These are phyloP conservation scores for Lottia gigantea DNA, from an alignment of 2,888 invertebrate genomes.

Conservation along the genomic window DNA sequence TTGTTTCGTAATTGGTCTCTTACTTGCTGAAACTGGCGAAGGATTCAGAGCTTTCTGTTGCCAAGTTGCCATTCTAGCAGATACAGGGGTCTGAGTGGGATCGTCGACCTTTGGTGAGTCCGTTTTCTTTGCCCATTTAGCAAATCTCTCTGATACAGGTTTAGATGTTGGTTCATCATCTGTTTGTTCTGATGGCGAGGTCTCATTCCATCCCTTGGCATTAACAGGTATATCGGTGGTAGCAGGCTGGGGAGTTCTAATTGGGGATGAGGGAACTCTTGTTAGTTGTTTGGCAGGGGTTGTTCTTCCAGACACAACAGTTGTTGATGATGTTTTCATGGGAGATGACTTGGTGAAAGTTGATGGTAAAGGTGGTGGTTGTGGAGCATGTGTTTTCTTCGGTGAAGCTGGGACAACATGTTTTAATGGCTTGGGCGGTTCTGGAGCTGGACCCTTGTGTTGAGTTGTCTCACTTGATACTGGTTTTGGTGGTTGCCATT, in stretches of 20 bases:
- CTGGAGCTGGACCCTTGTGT: slow-evolving; percentile 13
- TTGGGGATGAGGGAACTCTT: slow-evolving; percentile 23
- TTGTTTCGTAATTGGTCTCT: slow-evolving; percentile 20
- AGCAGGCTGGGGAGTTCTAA: slow-evolving; percentile 14
- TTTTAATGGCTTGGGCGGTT: not conserved
- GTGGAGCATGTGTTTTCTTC: slow-evolving; percentile 31
- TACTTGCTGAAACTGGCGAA: slow-evolving; percentile 11
- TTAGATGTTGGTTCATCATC: slow-evolving; percentile 45
- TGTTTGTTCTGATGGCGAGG: slow-evolving; percentile 29
- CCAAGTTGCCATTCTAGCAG: slow-evolving; percentile 57
- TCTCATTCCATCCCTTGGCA: slow-evolving; percentile 28
- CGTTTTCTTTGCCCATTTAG: slow-evolving; percentile 39
- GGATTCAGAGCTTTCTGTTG: slow-evolving; percentile 49
- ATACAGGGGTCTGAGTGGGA: slow-evolving; percentile 51
- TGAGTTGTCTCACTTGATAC: slow-evolving; percentile 24
- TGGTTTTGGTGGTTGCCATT: slow-evolving; percentile 57
- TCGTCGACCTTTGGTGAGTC: slow-evolving; percentile 35
- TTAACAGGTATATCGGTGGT: slow-evolving; percentile 34
- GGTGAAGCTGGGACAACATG: slow-evolving; percentile 27
- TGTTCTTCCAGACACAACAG: slow-evolving; percentile 19
- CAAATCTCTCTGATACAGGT: slow-evolving; percentile 46
- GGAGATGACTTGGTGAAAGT: slow-evolving; percentile 34
- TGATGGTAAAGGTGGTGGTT: slow-evolving; percentile 33
- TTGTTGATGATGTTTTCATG: slow-evolving; percentile 34
- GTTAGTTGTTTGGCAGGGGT: slow-evolving; percentile 20